Conservation (phyloP, 2,113 vertebrate species). For the Sardina pilchardus region DNA sequence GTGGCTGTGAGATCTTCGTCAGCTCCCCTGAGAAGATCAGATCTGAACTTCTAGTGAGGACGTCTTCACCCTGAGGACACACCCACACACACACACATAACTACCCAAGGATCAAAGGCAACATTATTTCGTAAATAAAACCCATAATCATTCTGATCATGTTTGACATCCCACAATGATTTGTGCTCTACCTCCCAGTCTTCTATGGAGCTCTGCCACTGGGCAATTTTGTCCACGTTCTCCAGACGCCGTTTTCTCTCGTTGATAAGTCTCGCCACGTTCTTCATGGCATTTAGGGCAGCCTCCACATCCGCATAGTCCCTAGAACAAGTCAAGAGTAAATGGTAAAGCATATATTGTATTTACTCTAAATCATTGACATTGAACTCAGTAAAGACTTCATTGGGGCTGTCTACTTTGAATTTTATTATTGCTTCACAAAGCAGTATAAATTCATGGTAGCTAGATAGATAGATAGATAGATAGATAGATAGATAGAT, state of each 20-base stretch:
- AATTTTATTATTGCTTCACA: neutral
- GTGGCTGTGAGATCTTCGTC: slow-evolving; percentile 86
- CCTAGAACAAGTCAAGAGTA: slow-evolving; percentile 59
- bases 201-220: slow-evolving; percentile 94
- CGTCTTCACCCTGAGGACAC: neutral
- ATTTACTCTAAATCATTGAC: neutral
- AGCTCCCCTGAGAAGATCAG: slow-evolving; percentile 94
- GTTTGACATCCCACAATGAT: neutral
- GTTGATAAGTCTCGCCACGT: slow-evolving; percentile 91
- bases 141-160: neutral
- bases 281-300: slow-evolving; percentile 94
- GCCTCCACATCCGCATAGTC: slow-evolving; percentile 95
- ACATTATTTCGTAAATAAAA: neutral
- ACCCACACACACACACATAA: neutral
- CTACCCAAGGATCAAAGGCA: neutral
- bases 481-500: too few relatives aligned
- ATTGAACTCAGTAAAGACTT: too few relatives aligned
- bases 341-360: neutral
- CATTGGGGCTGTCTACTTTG: neutral
- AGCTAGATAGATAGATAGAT: too few relatives aligned
- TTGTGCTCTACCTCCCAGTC: slow-evolving; percentile 86
- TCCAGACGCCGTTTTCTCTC: slow-evolving; percentile 92
- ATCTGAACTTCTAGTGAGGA: slow-evolving; percentile 82
- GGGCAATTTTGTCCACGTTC: slow-evolving; percentile 95
- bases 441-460: neutral